These are phyloP conservation scores for Nasalis larvatus DNA, from an alignment of 2,113 vertebrate genomes.

Conservation along the genomic window DNA sequence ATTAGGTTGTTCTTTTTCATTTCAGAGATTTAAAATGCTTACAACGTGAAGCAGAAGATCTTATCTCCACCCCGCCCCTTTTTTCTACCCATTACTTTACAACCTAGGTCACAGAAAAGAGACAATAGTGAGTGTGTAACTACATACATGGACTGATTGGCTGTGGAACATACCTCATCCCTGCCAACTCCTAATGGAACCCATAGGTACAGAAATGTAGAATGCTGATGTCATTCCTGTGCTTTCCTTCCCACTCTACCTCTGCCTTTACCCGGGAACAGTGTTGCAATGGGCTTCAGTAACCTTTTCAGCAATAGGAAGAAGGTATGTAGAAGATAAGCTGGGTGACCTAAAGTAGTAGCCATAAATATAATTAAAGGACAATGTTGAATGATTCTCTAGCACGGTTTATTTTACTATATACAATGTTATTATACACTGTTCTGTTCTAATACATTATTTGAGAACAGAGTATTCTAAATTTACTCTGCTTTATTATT, in stretches of 20 bases:
- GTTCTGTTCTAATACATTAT: neutral
- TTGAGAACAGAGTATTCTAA: slow-evolving; percentile 10
- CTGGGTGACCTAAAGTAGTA: neutral
- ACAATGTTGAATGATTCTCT: neutral
- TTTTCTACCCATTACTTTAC: neutral
- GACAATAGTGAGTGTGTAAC: neutral
- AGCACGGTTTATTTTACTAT: slow-evolving; percentile 11
- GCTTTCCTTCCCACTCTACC: neutral
- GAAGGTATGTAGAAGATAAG: neutral
- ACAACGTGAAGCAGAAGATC: neutral
- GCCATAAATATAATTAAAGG: neutral
- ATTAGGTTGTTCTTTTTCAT: neutral
- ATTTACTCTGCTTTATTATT: neutral
- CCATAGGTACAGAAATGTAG: neutral
- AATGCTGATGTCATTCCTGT: neutral
- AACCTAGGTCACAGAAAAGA: neutral
- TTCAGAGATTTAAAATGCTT: neutral
- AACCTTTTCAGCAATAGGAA: neutral
- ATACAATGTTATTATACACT: neutral
- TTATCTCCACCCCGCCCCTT: no score
- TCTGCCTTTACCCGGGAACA: neutral
- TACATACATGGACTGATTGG: neutral
- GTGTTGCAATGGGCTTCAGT: neutral
- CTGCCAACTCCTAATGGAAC: neutral
- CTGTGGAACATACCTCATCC: neutral